Evolutionary conservation across 1,140 invertebrate species (phyloP), one percentile per base, ranked within the genome.

Genomic region (Penaeus indicus): DNA sequence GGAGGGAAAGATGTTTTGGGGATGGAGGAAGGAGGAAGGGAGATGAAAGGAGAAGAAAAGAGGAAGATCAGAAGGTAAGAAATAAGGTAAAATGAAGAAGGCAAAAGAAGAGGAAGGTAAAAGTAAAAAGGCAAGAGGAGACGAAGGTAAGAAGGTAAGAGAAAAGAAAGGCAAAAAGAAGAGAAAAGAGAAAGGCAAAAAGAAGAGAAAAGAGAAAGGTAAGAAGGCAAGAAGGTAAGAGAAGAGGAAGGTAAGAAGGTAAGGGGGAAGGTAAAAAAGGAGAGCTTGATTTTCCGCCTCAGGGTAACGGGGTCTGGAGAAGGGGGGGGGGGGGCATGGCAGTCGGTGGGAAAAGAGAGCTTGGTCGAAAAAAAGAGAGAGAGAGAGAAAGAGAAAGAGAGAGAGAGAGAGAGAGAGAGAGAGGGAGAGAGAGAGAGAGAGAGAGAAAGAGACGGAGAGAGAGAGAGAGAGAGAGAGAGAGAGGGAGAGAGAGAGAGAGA

Each of bases 391-490:
- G n/a, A 67, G 13, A 84, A 21, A 18, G 83, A 75, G 7, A n/a
- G 67, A 32, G 18, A 84, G 54, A 75, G n/a, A n/a, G 32, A 38
- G 67, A 22, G 69, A 38, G 4, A 21, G 22, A 25, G 69, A 25
- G 64, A 21, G 18, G 32, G 60, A 11, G 27, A 47, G 60, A 18
- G 54, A 69, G 60, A 11, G 21, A 18, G 22, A 38, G 21, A 32
- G 47, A 67, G 21, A 69, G 75, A 38, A 32, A 54, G 67, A 69
- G 63, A 85, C 18, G 54, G 60, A 77, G 64, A 62, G 84, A 42
- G 67, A 27, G 69, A 77, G 69, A 61, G 69, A 85, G n/a, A 61
- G 42, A 85, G 47, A 16, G 47, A 62, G 69, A 85, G 67, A 25
- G 10, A 38, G 7, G 19, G 7, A 81, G 38, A n/a, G 75, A 64